These are phyloP conservation scores for Aphidius ervi DNA, from an alignment of 1,140 invertebrate species.

Conservation along the genomic window DNA sequence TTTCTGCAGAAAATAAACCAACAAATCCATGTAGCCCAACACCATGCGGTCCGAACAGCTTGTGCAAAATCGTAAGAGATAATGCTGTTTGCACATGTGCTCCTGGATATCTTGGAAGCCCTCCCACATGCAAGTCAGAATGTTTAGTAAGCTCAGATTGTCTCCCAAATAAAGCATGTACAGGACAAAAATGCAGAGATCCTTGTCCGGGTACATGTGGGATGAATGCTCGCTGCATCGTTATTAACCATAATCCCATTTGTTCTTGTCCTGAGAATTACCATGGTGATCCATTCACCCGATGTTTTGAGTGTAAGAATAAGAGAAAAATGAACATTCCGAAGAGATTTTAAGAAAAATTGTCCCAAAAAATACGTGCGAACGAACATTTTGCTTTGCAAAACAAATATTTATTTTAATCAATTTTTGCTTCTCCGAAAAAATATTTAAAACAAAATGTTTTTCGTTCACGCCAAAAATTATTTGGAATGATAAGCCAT, in stretches of 20 bases:
- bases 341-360: too few relatives aligned
- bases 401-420: too few relatives aligned
- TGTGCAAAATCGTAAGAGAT: slow-evolving; percentile 50
- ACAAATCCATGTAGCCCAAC: slow-evolving; percentile 55
- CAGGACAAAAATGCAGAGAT: slow-evolving; percentile 54
- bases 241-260: slow-evolving; percentile 56
- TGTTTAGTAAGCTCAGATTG: slow-evolving; percentile 59
- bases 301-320: slow-evolving; percentile 39
- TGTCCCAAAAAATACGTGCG: too few relatives aligned
- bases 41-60: slow-evolving; percentile 58
- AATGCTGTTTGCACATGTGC: slow-evolving; percentile 54
- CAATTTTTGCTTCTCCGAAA: too few relatives aligned
- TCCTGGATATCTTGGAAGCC: slow-evolving; percentile 53
- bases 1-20: neutral
- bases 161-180: slow-evolving; percentile 53
- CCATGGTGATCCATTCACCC: slow-evolving; percentile 59
- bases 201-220: slow-evolving; percentile 60
- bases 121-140: slow-evolving; percentile 57
- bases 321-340: slow-evolving; percentile 2
- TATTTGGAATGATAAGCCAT: too few relatives aligned
- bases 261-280: slow-evolving; percentile 56
- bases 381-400: too few relatives aligned
- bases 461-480: too few relatives aligned
- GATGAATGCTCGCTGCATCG: slow-evolving; percentile 56
- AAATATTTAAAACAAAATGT: too few relatives aligned